Evolutionary conservation across 2,113 vertebrate genomes (phyloP), one percentile per base, ranked within the genome.

Genomic region (Crypturellus undulatus): DNA sequence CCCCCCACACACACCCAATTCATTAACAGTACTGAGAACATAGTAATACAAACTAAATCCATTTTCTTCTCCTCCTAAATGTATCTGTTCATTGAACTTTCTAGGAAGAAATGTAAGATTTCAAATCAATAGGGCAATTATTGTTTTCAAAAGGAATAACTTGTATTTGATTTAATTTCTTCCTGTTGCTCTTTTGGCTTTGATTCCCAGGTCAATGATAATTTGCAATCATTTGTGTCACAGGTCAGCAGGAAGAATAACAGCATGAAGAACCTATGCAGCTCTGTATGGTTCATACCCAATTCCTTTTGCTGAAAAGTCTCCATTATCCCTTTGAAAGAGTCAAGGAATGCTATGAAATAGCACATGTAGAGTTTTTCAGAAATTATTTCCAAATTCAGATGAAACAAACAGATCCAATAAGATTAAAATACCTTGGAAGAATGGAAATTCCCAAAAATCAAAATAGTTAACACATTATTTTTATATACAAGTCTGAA

Each of bases 371-470:
- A 79, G 82, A 85, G 56, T 40, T 78, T 93, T 94, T 79, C 75
- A 83, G 49, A 95, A 81, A 56, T 89, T 92, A 78, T 91, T 96
- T 94, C 93, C 72, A 77, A 92, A 92, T 87, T 92, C 34, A 92
- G 85, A 93, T 77, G 70, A 87, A 89, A 84, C 62, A 92, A 96
- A 92, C 43, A 73, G 40, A 79, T 89, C 42, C 63, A 95, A 47
- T 54, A 62, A 76, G 76, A 96, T 96, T 91, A 94, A 96, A 96
- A 93, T 96, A 82, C 45, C 72, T 67, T 67, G 20, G 51, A 93
- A 84, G 36, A 91, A 42, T 19, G 20, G 25, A 87, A 63, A 86
- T 93, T 62, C 86, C 17, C 36, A 63, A 70, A 64, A 71, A 22
- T 30, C 42, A 64, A 45, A 71, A 34, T 76, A 40, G 24, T 52